Evolutionary conservation across 2,797 vertebrate genomes (phyloP), one percentile per base, ranked within the genome.

Genomic region (Pantherophis vulpinus): DNA sequence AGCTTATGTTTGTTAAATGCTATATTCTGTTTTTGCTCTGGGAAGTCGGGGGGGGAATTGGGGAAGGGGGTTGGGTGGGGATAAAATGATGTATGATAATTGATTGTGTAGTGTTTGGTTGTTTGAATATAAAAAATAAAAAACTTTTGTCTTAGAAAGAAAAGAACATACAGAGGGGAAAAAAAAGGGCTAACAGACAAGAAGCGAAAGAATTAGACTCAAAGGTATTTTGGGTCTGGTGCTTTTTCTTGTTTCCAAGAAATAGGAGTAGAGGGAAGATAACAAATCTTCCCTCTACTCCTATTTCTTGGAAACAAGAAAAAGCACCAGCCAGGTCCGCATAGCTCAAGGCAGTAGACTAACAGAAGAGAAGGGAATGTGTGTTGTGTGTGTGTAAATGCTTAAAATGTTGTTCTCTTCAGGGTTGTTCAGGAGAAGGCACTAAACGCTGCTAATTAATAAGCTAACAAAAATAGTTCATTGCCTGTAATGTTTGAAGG

Each of bases 391-490:
- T 60, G 23, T 60, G 5, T 11, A 74, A 74, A 56, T 5, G 12
- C 86, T 93, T 55, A 61, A 90, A 61, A 87, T 11, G 11, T 87
- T 5, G 25, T 88, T 61, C 10, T 91, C 60, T 88, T 91, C 87
- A 37, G 4, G 0, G 8, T 58, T 37, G 32, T 37, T 86, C 66
- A 27, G 79, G 93, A 23, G 91, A 93, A 94, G 93, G 61, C 61
- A 93, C 11, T 58, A 83, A 88, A 61, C 23, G 51, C 32, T 29
- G 47, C 58, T 0, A 3, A 95, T 93, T 90, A 94, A 87, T 25
- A 83, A 93, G 66, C 8, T 93, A 79, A 88, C 90, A 92, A 37
- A 92, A 70, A 18, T 27, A 93, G 92, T 94, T 93, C 94, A 88
- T 89, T 91, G 89, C 91, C 92, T 91, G 61, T 92, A 61, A 16